phyloP scores from a whole-genome alignment of 1,140 invertebrate species.

The Calliphora vicina region DNA sequence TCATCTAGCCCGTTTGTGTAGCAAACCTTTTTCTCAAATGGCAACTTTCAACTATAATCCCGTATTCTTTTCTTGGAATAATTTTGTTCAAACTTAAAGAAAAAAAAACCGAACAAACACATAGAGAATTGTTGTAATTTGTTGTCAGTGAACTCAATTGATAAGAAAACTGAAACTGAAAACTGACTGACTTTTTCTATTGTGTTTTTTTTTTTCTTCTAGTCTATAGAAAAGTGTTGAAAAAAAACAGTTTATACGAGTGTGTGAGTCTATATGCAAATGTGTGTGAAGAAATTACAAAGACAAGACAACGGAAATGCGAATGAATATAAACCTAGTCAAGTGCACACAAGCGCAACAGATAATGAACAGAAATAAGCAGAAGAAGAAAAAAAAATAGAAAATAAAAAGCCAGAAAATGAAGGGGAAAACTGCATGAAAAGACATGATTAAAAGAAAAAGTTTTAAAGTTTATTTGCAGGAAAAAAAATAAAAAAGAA shows the following conservation, averaged over 20 bases:
- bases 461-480: not conserved
- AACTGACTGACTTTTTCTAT: not conserved
- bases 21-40: too few species aligned
- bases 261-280: not conserved
- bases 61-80: not conserved
- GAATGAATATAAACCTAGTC: constrained; percentile 23
- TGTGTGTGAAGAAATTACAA: not conserved
- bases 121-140: not conserved
- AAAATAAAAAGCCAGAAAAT: not conserved
- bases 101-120: not conserved
- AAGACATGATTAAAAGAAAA: not conserved
- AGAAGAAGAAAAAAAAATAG: not conserved
- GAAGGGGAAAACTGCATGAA: not conserved
- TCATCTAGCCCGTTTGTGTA: too few species aligned
- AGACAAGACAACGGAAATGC: constrained; percentile 11
- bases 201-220: not conserved
- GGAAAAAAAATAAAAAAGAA: not conserved
- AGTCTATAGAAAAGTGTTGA: too few species aligned
- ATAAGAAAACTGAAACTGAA: too few species aligned
- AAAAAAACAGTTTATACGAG: not conserved
- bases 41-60: too few species aligned
- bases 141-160: constrained; percentile 9
- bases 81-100: not conserved
- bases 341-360: constrained; percentile 28
- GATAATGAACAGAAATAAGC: not conserved